Conservation (phyloP, 2,888 invertebrate species). For the Polyploca ridens region DNA sequence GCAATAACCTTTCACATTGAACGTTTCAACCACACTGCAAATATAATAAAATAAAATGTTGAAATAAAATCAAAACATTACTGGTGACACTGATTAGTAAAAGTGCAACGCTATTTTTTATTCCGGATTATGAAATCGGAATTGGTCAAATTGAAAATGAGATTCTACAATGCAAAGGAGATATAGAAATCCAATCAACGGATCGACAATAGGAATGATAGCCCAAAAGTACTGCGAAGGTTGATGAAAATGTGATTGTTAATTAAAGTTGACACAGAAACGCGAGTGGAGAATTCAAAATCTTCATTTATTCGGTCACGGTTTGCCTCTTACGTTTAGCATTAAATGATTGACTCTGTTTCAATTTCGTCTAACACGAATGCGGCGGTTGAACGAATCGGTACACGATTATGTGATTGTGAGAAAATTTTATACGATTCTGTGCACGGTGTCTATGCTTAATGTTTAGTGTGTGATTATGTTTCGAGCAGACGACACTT, state of each 20-base stretch:
- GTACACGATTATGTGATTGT: conserved; percentile 82
- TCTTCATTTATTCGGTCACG: conserved; percentile 83
- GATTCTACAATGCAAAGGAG: conserved; percentile 60
- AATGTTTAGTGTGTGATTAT: conserved; percentile 74
- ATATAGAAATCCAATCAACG: conserved; percentile 75
- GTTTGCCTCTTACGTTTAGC: conserved; percentile 78
- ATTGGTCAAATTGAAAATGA: conserved; percentile 62
- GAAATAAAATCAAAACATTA: conserved; percentile 32
- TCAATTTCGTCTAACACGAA: conserved; percentile 83
- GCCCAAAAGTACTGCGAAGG: conserved; percentile 65
- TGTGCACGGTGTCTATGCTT: conserved; percentile 64
- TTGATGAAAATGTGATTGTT: conserved; percentile 82
- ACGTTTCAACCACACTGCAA: conserved; percentile 40
- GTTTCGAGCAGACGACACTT: conserved; percentile 65
- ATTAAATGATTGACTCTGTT: conserved; percentile 83
- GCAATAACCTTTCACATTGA: conserved; percentile 54
- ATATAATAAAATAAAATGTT: conserved; percentile 20
- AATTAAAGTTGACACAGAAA: conserved; percentile 84
- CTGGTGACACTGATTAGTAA: conserved; percentile 33
- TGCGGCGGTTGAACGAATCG: conserved; percentile 80
- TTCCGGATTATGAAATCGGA: conserved; percentile 57
- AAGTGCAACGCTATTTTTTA: conserved; percentile 44
- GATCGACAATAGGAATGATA: conserved; percentile 69
- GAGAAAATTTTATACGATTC: conserved; percentile 77
- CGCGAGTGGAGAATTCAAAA: conserved; percentile 77